Conservation (phyloP, 2,888 invertebrate genomes). For the Crossocerus cetratus region DNA sequence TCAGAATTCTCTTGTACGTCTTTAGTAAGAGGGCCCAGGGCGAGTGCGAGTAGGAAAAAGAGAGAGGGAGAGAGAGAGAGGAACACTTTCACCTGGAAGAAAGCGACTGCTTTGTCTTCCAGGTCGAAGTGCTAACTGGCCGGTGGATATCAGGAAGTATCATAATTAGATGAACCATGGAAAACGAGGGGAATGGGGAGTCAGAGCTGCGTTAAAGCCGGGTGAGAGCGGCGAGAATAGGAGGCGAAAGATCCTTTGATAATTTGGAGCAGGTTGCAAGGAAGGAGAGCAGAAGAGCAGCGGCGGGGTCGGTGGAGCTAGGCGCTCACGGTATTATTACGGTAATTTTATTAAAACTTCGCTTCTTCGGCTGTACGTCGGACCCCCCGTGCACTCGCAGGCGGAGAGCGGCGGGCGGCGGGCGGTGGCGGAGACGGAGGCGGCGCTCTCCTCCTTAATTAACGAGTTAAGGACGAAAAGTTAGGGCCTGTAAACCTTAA, state of each 20-base stretch:
- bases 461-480: conserved; percentile 69
- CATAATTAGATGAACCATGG: no score
- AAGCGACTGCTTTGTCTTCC: no score
- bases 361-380: conserved; percentile 46
- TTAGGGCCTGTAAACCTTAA: conserved; percentile 67
- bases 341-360: conserved; percentile 70
- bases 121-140: no score
- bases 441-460: conserved; percentile 62
- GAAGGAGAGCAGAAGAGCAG: conserved; percentile 38
- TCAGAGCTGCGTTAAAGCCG: background rate
- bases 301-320: no score
- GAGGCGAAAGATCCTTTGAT: conserved; percentile 60
- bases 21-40: background rate
- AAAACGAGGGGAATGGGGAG: no score
- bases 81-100: no score
- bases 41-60: background rate
- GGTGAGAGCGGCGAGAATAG: conserved; percentile 16
- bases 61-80: no score
- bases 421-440: no score
- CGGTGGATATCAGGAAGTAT: no score
- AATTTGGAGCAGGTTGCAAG: conserved; percentile 59
- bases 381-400: conserved; percentile 30
- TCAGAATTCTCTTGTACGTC: conserved; percentile 1
- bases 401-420: no score
- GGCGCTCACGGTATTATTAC: conserved; percentile 63